Evolutionary conservation across 2,797 vertebrate genomes (phyloP).

Genomic region (Meriones psammophilus): DNA sequence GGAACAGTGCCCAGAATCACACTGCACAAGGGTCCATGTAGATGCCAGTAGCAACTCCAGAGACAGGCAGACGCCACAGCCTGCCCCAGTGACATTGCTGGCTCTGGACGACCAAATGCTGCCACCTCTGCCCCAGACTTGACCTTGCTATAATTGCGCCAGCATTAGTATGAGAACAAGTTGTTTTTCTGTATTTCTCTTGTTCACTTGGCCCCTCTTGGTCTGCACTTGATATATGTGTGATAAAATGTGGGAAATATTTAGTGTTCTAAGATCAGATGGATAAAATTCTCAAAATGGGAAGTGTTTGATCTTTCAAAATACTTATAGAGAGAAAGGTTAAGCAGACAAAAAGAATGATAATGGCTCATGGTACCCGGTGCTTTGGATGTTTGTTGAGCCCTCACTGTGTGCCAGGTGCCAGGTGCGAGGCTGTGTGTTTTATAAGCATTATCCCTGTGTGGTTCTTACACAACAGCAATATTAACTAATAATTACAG

Average conservation of each 20-base stretch:
- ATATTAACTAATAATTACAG: not conserved
- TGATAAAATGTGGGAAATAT: not conserved
- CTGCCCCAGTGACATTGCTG: conserved; percentile 47
- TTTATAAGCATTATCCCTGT: not conserved
- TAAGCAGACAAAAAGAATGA: not conserved
- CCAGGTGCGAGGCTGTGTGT: not conserved
- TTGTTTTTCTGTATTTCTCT: not conserved
- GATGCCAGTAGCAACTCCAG: conserved; percentile 53
- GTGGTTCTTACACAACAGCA: not conserved
- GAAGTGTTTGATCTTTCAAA: conserved; percentile 46
- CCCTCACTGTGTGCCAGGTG: not conserved
- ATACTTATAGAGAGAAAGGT: not conserved
- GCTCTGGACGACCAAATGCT: conserved; percentile 47
- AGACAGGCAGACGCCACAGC: conserved; percentile 63
- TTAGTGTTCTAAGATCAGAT: conserved; percentile 48
- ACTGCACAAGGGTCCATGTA: conserved; percentile 52
- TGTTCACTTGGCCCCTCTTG: not conserved
- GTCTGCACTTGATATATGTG: not conserved
- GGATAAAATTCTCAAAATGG: conserved; percentile 12
- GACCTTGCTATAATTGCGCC: conserved; percentile 30
- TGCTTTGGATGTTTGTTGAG: not conserved
- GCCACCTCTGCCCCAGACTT: conserved; percentile 64
- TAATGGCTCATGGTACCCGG: not conserved
- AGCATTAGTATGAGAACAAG: not conserved
- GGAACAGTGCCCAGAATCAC: conserved; percentile 61